These are phyloP conservation scores for Tetranychus cinnabarinus DNA, from an alignment of 1,140 invertebrate genomes.

Conservation along the genomic window DNA sequence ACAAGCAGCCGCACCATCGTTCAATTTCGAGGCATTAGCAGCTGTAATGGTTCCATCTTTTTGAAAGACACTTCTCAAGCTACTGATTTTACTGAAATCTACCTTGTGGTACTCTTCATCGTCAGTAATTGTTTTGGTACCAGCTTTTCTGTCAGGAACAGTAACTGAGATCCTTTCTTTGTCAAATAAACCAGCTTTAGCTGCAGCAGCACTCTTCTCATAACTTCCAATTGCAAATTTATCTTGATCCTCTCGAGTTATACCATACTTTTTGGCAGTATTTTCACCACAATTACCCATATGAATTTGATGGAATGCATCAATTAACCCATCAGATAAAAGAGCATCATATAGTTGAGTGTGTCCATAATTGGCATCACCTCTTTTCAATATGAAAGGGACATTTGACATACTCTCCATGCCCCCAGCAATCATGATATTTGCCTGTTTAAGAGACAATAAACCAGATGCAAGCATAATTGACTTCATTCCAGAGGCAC, in stretches of 20 bases:
- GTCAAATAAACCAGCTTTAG: slow-evolving; percentile 34
- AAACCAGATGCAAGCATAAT: slow-evolving; percentile 30
- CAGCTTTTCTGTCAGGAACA: slow-evolving; percentile 39
- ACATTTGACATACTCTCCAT: slow-evolving; percentile 17
- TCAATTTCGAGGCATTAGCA: slow-evolving; percentile 69
- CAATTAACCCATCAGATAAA: slow-evolving; percentile 79
- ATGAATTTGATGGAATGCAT: slow-evolving; percentile 92
- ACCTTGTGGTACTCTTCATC: slow-evolving; percentile 93
- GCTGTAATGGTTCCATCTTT: slow-evolving; percentile 72
- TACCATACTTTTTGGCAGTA: background rate
- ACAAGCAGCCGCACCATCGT: slow-evolving; percentile 84
- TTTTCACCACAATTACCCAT: slow-evolving; percentile 41
- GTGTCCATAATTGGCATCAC: slow-evolving; percentile 72
- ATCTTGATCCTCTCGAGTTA: background rate
- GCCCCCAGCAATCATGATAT: slow-evolving; percentile 16
- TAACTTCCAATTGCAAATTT: slow-evolving; percentile 72
- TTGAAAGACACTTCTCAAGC: slow-evolving; percentile 64
- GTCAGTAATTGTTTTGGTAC: slow-evolving; percentile 20
- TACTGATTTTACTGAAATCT: slow-evolving; percentile 76
- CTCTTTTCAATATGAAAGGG: slow-evolving; percentile 60
- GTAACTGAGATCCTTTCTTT: slow-evolving; percentile 65
- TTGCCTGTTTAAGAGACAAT: slow-evolving; percentile 24
- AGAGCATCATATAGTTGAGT: slow-evolving; percentile 72
- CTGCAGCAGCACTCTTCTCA: slow-evolving; percentile 43
- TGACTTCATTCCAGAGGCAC: slow-evolving; percentile 34